phyloP scores from a whole-genome alignment of 2,797 vertebrate species.

The Emydoidea blandingii region DNA sequence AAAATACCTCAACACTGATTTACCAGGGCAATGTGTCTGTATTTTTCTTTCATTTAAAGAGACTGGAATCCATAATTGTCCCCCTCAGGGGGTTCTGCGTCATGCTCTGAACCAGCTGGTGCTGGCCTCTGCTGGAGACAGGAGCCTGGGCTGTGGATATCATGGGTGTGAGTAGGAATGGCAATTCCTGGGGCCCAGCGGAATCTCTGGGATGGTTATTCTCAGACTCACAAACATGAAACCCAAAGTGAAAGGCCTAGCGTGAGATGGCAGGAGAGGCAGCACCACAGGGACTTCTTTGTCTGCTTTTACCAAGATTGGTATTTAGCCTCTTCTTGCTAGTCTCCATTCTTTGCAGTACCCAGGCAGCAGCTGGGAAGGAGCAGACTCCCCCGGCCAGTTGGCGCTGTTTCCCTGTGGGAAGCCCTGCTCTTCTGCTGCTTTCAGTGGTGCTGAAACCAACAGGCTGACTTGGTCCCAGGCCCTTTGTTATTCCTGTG shows the following conservation, averaged over 20 bases:
- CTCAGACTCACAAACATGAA: background rate
- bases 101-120: background rate
- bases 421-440: background rate
- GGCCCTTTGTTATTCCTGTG: background rate
- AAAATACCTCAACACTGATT: background rate
- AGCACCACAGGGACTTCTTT: background rate
- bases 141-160: background rate
- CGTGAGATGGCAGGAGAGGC: background rate
- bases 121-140: background rate
- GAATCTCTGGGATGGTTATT: background rate
- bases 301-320: background rate
- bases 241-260: background rate
- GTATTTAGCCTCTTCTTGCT: background rate
- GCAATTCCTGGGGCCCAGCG: background rate
- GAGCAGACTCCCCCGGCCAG: background rate
- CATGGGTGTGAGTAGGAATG: background rate
- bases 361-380: background rate
- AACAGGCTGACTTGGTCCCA: background rate
- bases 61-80: background rate
- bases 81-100: accelerated
- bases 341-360: background rate
- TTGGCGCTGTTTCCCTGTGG: background rate
- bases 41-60: background rate
- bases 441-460: background rate
- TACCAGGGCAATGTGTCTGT: background rate